Base-by-base conservation (phyloP, 2,888 invertebrate species). In the Hyalella azteca region DNA sequence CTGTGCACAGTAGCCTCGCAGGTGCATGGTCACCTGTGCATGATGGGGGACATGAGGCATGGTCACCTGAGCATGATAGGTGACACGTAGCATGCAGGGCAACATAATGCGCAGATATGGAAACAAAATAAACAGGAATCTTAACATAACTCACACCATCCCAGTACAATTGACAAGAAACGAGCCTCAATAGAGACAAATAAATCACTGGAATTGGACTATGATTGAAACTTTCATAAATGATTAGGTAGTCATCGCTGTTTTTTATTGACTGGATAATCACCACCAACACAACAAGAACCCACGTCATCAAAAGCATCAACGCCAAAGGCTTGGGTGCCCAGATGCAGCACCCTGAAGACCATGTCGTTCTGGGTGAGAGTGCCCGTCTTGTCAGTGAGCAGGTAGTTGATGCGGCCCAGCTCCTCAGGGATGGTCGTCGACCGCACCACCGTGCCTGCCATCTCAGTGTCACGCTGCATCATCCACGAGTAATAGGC, bases 331-430 rank as follows among this genome's bases (percentile, higher is more conserved):
- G 95, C 93, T 0, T 95, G 96, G 59, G 96, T 96, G 15, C 97
- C 98, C 50, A 99, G 89, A 88, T 98, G 98, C 40, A 99, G 91
- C 87, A 95, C 94, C 87, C 97, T 97, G 87, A 98, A 95, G 0
- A 97, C 94, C 99, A 99, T 99, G 87, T 97, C 97, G 88, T 99
- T 99, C 89, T 98, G 97, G 0, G 99, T 99, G 36, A 99, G 90
- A 0, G 99, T 99, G 22, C 99, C 99, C 0, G 99, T 99, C 90
- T 99, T 99, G 88, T 99, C 99, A 0, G 96, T 95, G 7, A 99
- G 89, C n/a, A 99, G 90, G 88, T 98, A 99, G 39, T 95, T 95
- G 85, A 99, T 95, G 81, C 99, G 90, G 0, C 99, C 99, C 79
- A 99, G 89, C 89, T 99, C 99, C 89, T 99, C 99, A 0, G 99